Conservation (phyloP, 2,113 vertebrate species). For the Pagrus major region DNA sequence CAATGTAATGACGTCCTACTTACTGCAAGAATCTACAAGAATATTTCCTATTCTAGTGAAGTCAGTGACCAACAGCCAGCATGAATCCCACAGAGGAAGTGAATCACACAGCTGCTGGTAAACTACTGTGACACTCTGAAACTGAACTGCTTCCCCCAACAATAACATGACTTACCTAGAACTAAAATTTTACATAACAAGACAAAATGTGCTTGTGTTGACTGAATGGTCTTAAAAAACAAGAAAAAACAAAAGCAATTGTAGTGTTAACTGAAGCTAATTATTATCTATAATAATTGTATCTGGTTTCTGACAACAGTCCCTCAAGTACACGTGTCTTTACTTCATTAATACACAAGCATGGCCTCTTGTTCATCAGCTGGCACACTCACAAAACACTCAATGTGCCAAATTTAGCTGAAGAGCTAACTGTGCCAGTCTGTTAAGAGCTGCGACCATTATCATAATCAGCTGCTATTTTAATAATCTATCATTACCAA, state of each 20-base stretch:
- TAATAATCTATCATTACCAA: background rate
- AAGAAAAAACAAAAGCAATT: background rate
- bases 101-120: conserved; percentile 20
- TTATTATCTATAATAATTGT: too few relatives aligned
- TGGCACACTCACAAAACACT: background rate
- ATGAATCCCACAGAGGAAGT: conserved; percentile 34
- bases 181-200: background rate
- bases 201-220: background rate
- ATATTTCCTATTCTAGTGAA: background rate
- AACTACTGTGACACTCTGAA: conserved; percentile 6
- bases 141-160: conserved; percentile 7
- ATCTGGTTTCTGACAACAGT: background rate
- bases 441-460: background rate
- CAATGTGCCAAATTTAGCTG: background rate
- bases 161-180: background rate
- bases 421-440: background rate
- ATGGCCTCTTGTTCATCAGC: background rate
- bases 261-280: background rate
- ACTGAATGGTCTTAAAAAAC: background rate
- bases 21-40: background rate
- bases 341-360: background rate
- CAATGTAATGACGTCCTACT: background rate
- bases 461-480: background rate
- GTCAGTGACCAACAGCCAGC: conserved; percentile 4
- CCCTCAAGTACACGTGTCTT: background rate